A percentile compares a stretch with the other conserved stretches of the same genome.
phyloP scores from a whole-genome alignment of 64 coral and sea anemone species.

The Stylophora pistillata region DNA sequence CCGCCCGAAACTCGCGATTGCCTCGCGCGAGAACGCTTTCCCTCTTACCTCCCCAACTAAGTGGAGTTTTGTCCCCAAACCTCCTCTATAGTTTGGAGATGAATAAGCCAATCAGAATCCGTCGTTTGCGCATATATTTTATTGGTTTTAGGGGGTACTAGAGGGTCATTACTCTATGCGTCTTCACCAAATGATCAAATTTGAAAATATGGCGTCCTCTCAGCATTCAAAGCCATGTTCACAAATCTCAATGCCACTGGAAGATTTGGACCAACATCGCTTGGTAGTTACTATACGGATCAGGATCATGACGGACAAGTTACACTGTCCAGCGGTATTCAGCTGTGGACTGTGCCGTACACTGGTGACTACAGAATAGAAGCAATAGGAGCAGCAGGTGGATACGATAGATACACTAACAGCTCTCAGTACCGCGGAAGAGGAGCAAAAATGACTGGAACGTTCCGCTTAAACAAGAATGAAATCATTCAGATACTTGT shows the following conservation, averaged over 20 bases:
- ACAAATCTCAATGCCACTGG: conserved; percentile 44
- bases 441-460: conserved; percentile 63
- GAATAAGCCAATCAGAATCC: too few relatives aligned
- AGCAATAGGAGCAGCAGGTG: conserved; percentile 56
- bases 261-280: conserved; percentile 39
- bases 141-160: too few relatives aligned
- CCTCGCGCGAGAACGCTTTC: too few relatives aligned
- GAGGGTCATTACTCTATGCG: too few relatives aligned
- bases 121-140: too few relatives aligned
- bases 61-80: too few relatives aligned
- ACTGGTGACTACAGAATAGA: conserved; percentile 57
- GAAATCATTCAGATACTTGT: conserved; percentile 49
- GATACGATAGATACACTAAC: conserved; percentile 5
- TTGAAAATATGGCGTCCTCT: too few relatives aligned
- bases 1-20: too few relatives aligned
- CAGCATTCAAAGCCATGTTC: conserved; percentile 30
- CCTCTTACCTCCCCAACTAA: too few relatives aligned
- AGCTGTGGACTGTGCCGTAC: conserved; percentile 48
- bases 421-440: conserved; percentile 44
- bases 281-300: conserved; percentile 25
- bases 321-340: conserved; percentile 52
- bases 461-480: conserved; percentile 20
- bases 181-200: too few relatives aligned
- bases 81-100: too few relatives aligned
- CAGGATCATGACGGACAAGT: conserved; percentile 44